Evolutionary conservation across 2,113 vertebrate species (phyloP).

Genomic region (Hucho hucho): DNA sequence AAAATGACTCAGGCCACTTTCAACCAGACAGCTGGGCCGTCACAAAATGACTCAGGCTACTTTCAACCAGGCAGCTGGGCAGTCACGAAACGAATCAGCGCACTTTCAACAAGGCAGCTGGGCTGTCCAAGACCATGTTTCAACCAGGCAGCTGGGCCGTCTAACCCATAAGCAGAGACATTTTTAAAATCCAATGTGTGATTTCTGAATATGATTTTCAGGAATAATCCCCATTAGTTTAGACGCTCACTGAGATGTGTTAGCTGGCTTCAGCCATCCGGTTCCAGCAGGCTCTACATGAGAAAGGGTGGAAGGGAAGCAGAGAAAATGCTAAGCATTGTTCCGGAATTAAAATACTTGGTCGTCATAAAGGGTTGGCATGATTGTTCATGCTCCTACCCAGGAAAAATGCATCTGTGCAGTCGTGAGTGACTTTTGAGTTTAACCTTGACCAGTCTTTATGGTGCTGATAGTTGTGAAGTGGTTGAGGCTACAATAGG

Average conservation of each 20-base stretch:
- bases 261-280: constrained; percentile 4
- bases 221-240: constrained; percentile 14
- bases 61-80: constrained; percentile 33
- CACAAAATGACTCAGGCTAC: not conserved
- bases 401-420: not conserved
- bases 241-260: constrained; percentile 12
- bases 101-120: constrained; percentile 47
- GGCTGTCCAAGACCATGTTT: not conserved
- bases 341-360: not conserved
- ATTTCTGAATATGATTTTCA: constrained; percentile 50
- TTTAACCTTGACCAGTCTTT: not conserved
- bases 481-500: not conserved
- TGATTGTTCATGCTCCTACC: not conserved
- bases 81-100: constrained; percentile 30
- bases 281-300: not conserved
- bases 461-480: not conserved
- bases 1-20: not conserved
- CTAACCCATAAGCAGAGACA: constrained; percentile 47
- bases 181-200: constrained; percentile 41
- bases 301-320: not conserved
- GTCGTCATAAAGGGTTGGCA: not conserved
- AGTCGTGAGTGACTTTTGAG: not conserved
- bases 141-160: constrained; percentile 49
- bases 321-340: not conserved
- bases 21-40: constrained; percentile 5